Conservation (phyloP, 2,113 vertebrate genomes). For the Perognathus longimembris region DNA sequence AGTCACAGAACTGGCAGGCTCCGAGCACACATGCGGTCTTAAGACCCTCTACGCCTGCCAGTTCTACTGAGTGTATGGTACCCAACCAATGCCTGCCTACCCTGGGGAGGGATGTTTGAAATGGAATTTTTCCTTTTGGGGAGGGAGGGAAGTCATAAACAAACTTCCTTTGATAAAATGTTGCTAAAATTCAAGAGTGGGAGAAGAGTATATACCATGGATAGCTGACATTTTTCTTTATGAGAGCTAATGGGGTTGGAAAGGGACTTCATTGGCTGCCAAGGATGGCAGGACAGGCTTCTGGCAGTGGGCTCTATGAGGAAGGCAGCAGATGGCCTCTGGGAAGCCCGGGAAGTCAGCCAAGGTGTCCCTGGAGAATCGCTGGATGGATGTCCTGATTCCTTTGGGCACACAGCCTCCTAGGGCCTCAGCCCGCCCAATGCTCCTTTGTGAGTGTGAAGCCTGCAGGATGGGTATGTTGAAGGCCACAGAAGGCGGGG, state of each 20-base stretch:
- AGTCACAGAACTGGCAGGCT: conserved; percentile 81
- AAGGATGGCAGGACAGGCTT: conserved; percentile 67
- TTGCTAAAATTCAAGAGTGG: conserved; percentile 24
- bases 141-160: not conserved
- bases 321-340: conserved; percentile 72
- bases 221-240: conserved; percentile 53
- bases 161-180: conserved; percentile 55
- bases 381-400: conserved; percentile 55
- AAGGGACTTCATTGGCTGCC: conserved; percentile 48
- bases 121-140: conserved; percentile 42
- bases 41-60: conserved; percentile 71
- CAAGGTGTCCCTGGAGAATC: conserved; percentile 73
- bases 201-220: not conserved
- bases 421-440: not conserved
- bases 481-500: not conserved
- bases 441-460: not conserved
- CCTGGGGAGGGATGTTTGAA: conserved; percentile 35
- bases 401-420: not conserved
- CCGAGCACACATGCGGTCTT: conserved; percentile 66
- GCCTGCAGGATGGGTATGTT: not conserved
- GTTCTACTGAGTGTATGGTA: conserved; percentile 57
- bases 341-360: conserved; percentile 60
- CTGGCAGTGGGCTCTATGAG: conserved; percentile 65
- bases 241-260: conserved; percentile 44
- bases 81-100: conserved; percentile 56